Base-by-base conservation (phyloP, 2,797 vertebrate genomes). In the Yasuhikotakia modesta region DNA sequence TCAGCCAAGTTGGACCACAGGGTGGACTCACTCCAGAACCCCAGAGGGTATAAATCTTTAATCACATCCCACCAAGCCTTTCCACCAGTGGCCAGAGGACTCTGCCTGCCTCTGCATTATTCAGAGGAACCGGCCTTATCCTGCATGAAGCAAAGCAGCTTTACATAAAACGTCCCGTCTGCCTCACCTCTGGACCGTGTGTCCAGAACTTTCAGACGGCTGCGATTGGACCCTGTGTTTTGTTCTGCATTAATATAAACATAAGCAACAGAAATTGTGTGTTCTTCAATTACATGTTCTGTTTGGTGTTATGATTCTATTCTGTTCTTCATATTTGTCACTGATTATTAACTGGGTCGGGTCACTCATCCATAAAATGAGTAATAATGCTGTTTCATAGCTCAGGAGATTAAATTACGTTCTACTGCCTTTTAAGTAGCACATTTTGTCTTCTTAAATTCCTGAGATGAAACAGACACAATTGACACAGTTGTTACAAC, bases 131-230 rank as follows among this genome's bases (percentile, higher is more conserved):
- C 65, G 55, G 50, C 71, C 57, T 74, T 55, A 69, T 74, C 45
- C 78, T 75, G 71, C 55, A 61, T 63, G 43, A 70, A 80, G 67
- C 75, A 77, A 77, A 77, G 66, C 55, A 77, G 75, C 66, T 77
- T 77, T 61, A 77, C 66, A 77, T 77, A 68, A 69, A 76, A 69
- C 1, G 43, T 77, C 55, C 27, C 65, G 43, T 61, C 55, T 24
- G 45, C 58, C 27, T 77, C 75, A 77, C 66, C 75, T 61, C 66
- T 77, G 55, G 66, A 52, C 55, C 61, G 43, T 69, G 48, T 21
- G 13, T 61, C 19, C 55, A 61, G 27, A 70, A 24, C 67, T 22
- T 39, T 60, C 43, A 48, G 17, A 67, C 32, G 21, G 24, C 39
- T 58, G 53, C n/a, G 22, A 58, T 21, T 58, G 17, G 39, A 67